These are phyloP conservation scores for Notoglanidium macrostoma DNA, from an alignment of 2,797 vertebrate species.

Conservation along the genomic window DNA sequence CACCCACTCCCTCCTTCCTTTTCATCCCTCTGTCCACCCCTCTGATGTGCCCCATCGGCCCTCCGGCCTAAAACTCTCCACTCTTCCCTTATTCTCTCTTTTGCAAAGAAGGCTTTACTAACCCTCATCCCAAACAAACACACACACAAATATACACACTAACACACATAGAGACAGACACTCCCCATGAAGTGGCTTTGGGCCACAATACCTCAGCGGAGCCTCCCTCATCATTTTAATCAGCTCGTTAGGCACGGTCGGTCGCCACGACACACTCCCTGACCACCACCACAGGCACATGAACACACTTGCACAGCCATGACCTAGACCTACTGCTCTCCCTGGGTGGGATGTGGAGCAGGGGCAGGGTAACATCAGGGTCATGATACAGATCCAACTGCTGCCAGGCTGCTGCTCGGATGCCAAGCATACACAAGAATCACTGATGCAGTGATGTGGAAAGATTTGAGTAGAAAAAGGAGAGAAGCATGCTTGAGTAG, in stretches of 20 bases:
- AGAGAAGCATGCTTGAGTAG: not conserved
- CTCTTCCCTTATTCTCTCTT: conserved; percentile 1
- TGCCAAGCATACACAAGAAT: conserved; percentile 35
- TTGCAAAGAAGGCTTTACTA: conserved; percentile 25
- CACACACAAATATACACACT: conserved; percentile 4
- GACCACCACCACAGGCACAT: conserved; percentile 63
- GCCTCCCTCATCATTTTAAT: conserved; percentile 78
- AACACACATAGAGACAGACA: conserved; percentile 19
- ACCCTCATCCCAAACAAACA: not conserved
- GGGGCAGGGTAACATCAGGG: conserved; percentile 58
- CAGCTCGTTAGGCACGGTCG: conserved; percentile 78
- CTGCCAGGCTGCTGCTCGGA: conserved; percentile 37
- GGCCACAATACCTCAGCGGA: conserved; percentile 85
- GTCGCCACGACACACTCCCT: conserved; percentile 68
- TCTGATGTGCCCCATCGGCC: conserved; percentile 26
- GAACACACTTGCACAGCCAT: conserved; percentile 63
- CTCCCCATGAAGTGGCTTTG: conserved; percentile 65
- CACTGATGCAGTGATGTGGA: conserved; percentile 31
- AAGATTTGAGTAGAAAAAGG: conserved; percentile 8
- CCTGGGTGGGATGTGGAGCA: conserved; percentile 67
- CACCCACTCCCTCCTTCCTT: conserved; percentile 20
- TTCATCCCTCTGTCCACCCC: conserved; percentile 39
- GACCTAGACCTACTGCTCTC: conserved; percentile 75
- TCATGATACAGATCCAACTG: conserved; percentile 38
- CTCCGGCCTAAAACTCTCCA: conserved; percentile 33